A percentile compares a stretch with the other conserved stretches of the same genome.
Evolutionary conservation across 2,888 invertebrate species (phyloP).

Genomic region (Atethmia centrago): DNA sequence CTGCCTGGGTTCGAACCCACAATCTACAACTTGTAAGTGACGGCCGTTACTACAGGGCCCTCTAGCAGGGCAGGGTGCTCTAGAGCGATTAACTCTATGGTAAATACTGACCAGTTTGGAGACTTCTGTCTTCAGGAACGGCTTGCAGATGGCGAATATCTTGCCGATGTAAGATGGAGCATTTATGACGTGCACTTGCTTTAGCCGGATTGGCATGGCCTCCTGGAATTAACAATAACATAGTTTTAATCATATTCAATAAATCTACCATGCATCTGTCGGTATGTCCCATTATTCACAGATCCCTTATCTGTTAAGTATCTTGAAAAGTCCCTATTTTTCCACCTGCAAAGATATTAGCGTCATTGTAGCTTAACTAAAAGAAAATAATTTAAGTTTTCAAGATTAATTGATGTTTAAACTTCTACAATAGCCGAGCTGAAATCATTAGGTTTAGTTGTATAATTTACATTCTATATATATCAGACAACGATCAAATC

Average conservation of each 20-base stretch:
- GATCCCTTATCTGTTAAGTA: not conserved
- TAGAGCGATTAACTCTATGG: too few species aligned
- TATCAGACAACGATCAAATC: not conserved
- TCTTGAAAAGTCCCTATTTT: not conserved
- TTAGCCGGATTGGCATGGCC: constrained; percentile 93
- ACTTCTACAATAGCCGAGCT: not conserved
- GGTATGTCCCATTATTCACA: not conserved
- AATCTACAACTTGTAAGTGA: too few species aligned
- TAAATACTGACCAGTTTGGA: constrained; percentile 90
- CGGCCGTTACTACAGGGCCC: too few species aligned
- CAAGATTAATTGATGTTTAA: not conserved
- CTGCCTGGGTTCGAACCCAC: too few species aligned
- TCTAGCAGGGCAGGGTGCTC: too few species aligned
- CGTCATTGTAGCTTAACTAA: not conserved
- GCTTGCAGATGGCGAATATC: constrained; percentile 91
- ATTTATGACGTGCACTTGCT: constrained; percentile 93
- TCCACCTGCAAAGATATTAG: too few species aligned
- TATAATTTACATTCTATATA: not conserved
- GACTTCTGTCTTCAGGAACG: constrained; percentile 93
- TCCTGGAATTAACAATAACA: constrained; percentile 87
- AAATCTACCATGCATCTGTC: not conserved
- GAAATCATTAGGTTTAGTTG: not conserved
- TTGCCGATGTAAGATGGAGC: constrained; percentile 92
- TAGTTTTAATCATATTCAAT: not conserved
- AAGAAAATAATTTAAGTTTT: not conserved